Evolutionary conservation across 2,797 vertebrate species (phyloP).

Genomic region (Chaetodon trifasciatus): DNA sequence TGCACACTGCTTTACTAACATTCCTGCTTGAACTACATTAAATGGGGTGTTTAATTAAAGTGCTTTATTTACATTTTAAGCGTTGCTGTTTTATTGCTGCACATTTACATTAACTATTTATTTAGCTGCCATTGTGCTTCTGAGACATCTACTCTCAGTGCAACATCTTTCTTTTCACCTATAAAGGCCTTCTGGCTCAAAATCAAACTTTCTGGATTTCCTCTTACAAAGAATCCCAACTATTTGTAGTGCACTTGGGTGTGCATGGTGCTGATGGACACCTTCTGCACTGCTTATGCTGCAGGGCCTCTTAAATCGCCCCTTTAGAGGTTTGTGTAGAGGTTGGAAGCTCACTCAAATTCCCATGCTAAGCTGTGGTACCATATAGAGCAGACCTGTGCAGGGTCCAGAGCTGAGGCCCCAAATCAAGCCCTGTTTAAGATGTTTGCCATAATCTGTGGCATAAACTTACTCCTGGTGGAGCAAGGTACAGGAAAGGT

Average conservation of each 20-base stretch:
- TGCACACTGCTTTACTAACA: neutral
- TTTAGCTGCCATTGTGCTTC: neutral
- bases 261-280: constrained; percentile 17
- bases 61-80: neutral
- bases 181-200: neutral
- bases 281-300: neutral
- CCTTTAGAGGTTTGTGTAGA: neutral
- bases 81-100: neutral
- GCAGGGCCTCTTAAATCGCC: constrained; percentile 24
- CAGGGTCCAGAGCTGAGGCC: neutral
- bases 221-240: constrained; percentile 19
- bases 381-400: constrained; percentile 4
- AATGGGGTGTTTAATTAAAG: neutral
- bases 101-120: neutral
- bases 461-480: constrained; percentile 19
- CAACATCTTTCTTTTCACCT: neutral
- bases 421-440: constrained; percentile 9
- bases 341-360: neutral
- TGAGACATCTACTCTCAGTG: neutral
- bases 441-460: constrained; percentile 41
- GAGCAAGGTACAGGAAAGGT: constrained; percentile 29
- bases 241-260: constrained; percentile 5
- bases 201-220: neutral
- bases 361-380: neutral
- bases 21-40: neutral